phyloP scores from a whole-genome alignment of 1,140 invertebrate genomes.

The Thaumatotibia leucotreta region DNA sequence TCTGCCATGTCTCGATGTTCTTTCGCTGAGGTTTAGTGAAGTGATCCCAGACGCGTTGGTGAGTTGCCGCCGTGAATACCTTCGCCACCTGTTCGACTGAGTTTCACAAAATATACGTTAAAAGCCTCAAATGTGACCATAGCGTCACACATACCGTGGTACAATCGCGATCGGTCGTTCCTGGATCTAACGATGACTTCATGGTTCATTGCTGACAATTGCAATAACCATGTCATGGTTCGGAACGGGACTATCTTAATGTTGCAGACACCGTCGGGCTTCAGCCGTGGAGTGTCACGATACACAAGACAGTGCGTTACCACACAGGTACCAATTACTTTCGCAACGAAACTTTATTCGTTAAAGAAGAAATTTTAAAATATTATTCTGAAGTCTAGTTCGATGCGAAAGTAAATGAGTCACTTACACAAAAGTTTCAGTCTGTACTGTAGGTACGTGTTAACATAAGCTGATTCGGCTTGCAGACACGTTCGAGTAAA shows the following conservation, averaged over 20 bases:
- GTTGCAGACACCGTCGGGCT: conserved; percentile 17
- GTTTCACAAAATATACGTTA: conserved; percentile 68
- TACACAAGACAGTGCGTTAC: conserved; percentile 23
- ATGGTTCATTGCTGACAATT: not conserved
- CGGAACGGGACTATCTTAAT: conserved; percentile 20
- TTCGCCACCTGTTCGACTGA: conserved; percentile 98
- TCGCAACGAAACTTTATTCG: conserved; percentile 19
- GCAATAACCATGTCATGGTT: conserved; percentile 28
- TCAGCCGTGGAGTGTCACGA: conserved; percentile 16
- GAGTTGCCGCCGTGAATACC: conserved; percentile 94
- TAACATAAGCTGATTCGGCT: conserved; percentile 2
- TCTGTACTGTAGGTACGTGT: not conserved
- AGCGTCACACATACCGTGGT: conserved; percentile 56
- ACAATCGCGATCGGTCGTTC: conserved; percentile 42
- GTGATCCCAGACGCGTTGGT: conserved; percentile 99
- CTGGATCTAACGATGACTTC: conserved; percentile 19
- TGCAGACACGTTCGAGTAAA: not conserved
- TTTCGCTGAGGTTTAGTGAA: conserved; percentile 99
- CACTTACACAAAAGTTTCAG: conserved; percentile 1
- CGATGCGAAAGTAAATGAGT: not conserved
- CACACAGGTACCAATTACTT: conserved; percentile 24
- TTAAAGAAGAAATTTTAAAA: not conserved
- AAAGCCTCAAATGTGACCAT: conserved; percentile 38
- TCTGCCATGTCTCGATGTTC: conserved; percentile 98
- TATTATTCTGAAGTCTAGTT: not conserved